Evolutionary conservation across 2,113 vertebrate genomes (phyloP), one percentile per base, ranked within the genome.

Genomic region (Oriolus oriolus): DNA sequence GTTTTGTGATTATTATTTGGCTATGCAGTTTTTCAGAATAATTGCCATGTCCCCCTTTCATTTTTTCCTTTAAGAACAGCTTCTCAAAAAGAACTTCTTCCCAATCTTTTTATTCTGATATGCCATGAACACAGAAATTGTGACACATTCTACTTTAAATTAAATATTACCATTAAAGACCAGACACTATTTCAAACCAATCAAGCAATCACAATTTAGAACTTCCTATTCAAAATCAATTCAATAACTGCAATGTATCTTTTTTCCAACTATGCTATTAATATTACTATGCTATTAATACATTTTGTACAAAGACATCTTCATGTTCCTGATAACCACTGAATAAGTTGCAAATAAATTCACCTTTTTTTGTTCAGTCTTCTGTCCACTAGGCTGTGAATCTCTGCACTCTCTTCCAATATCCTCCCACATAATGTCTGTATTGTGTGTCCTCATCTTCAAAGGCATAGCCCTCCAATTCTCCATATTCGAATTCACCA

Each of bases 281-380:
- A 50, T 54, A 75, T n/a, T n/a, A 12, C 9, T 44, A 49, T 23
- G 20, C 21, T 37, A 50, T 50, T 80, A 21, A 50, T 1, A 53
- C 9, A 54, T 63, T 50, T 78, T 23, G 22, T 53, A 77, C 5
- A 22, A 74, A 74, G 35, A 54, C 9, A 28, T 71, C 56, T 74
- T 33, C n/a, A 9, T 21, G 41, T 65, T 89, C 66, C 53, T 79
- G 41, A 47, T 1, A 2, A 31, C 5, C 18, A 69, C 28, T 4
- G 3, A 79, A 7, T 31, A 79, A 80, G 11, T 16, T 69, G 20
- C 28, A 94, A 85, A 77, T 61, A 75, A 86, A 79, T 13, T 86
- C 71, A 96, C 88, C 85, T 88, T 80, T 88, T 88, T 92, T 50
- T 57, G 59, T 86, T 42, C 68, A 47, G 54, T 88, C 83, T 86